Evolutionary conservation across 2,888 invertebrate species (phyloP).

Genomic region (Drosophila diplacantha): DNA sequence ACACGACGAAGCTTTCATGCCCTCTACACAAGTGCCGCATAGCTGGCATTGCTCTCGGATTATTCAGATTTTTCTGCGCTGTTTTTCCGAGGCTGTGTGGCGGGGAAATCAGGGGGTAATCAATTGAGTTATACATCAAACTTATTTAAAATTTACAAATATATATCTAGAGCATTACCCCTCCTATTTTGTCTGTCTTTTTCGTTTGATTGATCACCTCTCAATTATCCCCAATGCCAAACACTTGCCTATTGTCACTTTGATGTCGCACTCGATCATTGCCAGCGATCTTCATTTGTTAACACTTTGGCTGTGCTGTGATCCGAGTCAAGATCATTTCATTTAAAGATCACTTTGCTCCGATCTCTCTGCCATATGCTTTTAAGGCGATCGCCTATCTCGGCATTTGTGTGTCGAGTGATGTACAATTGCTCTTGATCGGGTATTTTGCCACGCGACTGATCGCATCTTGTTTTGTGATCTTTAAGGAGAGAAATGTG

Average conservation of each 20-base stretch:
- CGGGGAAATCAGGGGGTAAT: conserved; percentile 2
- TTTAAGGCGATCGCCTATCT: conserved; percentile 24
- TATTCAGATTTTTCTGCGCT: conserved; percentile 48
- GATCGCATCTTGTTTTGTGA: conserved; percentile 15
- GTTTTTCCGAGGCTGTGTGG: not conserved
- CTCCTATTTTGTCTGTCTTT: not conserved
- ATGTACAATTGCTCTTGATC: conserved; percentile 32
- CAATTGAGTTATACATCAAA: not conserved
- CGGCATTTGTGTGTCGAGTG: conserved; percentile 20
- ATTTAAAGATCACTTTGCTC: conserved; percentile 16
- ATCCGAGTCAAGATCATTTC: conserved; percentile 36
- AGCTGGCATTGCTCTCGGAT: conserved; percentile 62
- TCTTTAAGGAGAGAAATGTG: conserved; percentile 12
- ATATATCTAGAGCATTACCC: not conserved
- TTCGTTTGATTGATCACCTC: conserved; percentile 16
- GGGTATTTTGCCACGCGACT: conserved; percentile 31
- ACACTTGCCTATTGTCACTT: conserved; percentile 28
- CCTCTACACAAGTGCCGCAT: conserved; percentile 69
- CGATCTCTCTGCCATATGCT: conserved; percentile 12
- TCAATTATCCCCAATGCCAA: conserved; percentile 16
- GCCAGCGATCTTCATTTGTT: conserved; percentile 24
- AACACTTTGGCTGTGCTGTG: conserved; percentile 28
- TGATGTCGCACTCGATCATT: conserved; percentile 35
- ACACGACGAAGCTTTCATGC: conserved; percentile 69
- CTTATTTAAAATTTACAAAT: not conserved